Percentiles rank a stretch among this genome's conserved stretches.
Evolutionary conservation across 2,888 invertebrate species (phyloP).

Genomic region (Trimorus sp.): DNA sequence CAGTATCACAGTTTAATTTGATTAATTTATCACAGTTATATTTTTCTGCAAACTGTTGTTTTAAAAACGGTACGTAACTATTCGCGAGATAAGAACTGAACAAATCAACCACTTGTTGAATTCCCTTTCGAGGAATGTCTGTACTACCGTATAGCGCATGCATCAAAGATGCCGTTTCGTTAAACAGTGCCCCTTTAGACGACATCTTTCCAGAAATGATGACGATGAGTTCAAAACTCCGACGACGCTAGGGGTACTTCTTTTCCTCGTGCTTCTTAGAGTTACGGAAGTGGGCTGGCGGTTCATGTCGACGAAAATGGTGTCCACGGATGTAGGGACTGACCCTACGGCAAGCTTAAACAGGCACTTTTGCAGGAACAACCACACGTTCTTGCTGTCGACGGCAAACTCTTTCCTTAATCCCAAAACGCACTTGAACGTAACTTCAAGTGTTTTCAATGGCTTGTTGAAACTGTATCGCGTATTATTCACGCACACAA

Average conservation of each 20-base stretch:
- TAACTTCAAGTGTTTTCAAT: not conserved
- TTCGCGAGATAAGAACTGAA: conserved; percentile 27
- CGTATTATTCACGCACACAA: not conserved
- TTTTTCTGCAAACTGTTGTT: conserved; percentile 8
- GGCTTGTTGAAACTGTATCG: not conserved
- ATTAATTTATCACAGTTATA: too few species aligned
- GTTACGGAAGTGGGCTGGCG: too few species aligned
- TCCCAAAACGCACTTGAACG: not conserved
- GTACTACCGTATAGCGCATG: conserved; percentile 18
- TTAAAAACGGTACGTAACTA: conserved; percentile 18
- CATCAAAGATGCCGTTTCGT: conserved; percentile 20
- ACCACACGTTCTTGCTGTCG: too few species aligned
- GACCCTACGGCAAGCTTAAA: too few species aligned
- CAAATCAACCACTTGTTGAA: conserved; percentile 23
- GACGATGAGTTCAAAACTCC: too few species aligned
- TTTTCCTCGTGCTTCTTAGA: too few species aligned
- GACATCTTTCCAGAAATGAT: not conserved
- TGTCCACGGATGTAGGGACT: too few species aligned
- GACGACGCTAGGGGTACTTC: too few species aligned
- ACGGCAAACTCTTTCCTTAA: not conserved
- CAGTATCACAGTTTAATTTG: not conserved
- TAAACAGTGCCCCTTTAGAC: conserved; percentile 9
- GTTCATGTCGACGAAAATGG: too few species aligned
- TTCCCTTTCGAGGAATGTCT: conserved; percentile 24
- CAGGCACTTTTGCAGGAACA: too few species aligned